phyloP scores from a whole-genome alignment of 2,888 invertebrate genomes.

The Drosophila infuscata region DNA sequence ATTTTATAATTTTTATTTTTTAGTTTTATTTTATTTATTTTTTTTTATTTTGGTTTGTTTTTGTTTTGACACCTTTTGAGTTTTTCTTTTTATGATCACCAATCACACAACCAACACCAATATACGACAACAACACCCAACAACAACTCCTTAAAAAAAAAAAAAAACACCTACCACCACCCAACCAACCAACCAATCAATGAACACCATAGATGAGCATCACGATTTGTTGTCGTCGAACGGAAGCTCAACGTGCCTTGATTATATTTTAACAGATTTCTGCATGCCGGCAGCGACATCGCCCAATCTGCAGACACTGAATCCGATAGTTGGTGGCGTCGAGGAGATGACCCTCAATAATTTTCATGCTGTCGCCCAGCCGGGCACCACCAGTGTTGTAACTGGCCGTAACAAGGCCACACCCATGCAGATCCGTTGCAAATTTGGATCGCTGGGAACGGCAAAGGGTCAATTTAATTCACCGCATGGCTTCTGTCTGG shows the following conservation, averaged over 20 bases:
- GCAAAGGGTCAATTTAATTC: constrained; percentile 98
- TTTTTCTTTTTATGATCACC: constrained; percentile 33
- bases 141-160: neutral
- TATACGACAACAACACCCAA: neutral
- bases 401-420: constrained; percentile 90
- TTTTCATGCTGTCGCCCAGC: constrained; percentile 85
- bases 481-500: constrained; percentile 98
- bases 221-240: constrained; percentile 86
- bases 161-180: neutral
- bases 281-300: constrained; percentile 88
- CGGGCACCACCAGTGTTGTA: constrained; percentile 83
- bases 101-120: constrained; percentile 12
- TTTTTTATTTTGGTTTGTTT: constrained; percentile 19
- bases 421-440: constrained; percentile 95
- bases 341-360: constrained; percentile 85
- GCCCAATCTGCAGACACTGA: constrained; percentile 86
- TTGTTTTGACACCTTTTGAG: constrained; percentile 31
- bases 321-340: constrained; percentile 83
- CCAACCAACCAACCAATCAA: constrained; percentile 22
- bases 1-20: neutral
- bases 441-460: constrained; percentile 97
- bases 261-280: constrained; percentile 87
- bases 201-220: constrained; percentile 81
- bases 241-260: constrained; percentile 87
- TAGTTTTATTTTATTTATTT: neutral